Conservation (phyloP, 1,140 invertebrate species). For the Pseudomyrmex sp. region DNA sequence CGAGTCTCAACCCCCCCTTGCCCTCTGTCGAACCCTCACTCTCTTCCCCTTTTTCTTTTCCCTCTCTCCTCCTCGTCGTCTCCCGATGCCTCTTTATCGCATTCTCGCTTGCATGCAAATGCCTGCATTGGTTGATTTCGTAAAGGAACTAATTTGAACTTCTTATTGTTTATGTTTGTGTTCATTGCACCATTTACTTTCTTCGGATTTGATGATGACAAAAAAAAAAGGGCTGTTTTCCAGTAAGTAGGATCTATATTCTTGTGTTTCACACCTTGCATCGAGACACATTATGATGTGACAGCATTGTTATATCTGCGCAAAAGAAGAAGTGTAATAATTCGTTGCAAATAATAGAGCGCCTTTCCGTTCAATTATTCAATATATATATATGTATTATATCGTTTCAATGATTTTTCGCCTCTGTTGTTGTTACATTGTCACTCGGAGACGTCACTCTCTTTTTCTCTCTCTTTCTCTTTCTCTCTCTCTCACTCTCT, state of each 20-base stretch:
- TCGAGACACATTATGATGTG: constrained; percentile 69
- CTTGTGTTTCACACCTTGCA: constrained; percentile 76
- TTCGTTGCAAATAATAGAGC: constrained; percentile 66
- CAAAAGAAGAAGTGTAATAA: constrained; percentile 61
- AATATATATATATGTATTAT: constrained; percentile 21
- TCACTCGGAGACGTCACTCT: constrained; percentile 74
- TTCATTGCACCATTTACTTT: constrained; percentile 92
- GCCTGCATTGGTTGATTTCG: constrained; percentile 84
- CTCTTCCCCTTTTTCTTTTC: constrained; percentile 43
- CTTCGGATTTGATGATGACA: constrained; percentile 89
- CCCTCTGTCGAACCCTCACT: constrained; percentile 65
- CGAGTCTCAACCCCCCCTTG: constrained; percentile 2
- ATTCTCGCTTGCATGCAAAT: constrained; percentile 84
- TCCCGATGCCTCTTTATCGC: constrained; percentile 76
- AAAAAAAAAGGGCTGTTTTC: constrained; percentile 90
- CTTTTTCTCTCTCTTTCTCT: constrained; percentile 65
- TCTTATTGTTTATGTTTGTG: constrained; percentile 89
- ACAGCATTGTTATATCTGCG: constrained; percentile 67
- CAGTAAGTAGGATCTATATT: constrained; percentile 90
- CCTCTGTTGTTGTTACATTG: constrained; percentile 68
- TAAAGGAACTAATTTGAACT: constrained; percentile 86
- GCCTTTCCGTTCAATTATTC: constrained; percentile 69
- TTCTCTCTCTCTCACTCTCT: constrained; percentile 44
- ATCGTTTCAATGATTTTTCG: constrained; percentile 69
- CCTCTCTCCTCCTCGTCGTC: constrained; percentile 36